Evolutionary conservation across 92 coral and sea anemone genomes (phyloP), one percentile per base, ranked within the genome.

Genomic region (Phenganax subtilis): DNA sequence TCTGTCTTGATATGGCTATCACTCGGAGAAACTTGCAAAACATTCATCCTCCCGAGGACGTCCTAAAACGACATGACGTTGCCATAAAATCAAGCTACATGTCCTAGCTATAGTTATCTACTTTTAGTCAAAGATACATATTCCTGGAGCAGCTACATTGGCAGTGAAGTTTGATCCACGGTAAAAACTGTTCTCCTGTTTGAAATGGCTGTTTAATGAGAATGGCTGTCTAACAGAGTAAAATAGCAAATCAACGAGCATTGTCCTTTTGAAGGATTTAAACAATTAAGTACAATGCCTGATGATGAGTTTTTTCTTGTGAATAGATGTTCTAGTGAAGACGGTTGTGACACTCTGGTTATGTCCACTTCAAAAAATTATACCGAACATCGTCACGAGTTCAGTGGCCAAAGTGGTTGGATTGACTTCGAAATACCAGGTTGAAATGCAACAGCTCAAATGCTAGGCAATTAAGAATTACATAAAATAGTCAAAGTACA

Each of bases 361-460:
- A 63, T 94, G 74, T 84, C 98, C 6, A 90, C 96, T 20, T 94
- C 98, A 54, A 31, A 92, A 28, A 92, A 94, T 69, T 87, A 85
- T 55, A 86, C 91, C 7, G 96, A 94, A 80, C 92, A 94, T 84
- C 91, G 91, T 84, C 96, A 94, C 84, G 98, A 92, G 75, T 90
- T 92, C 84, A 88, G 93, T 74, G 98, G 98, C 12, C 93, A 88
- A 17, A 90, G 93, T 14, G 92, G 92, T 53, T 94, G 98, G 98
- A 87, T 90, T 12, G 98, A 94, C 72, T 83, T 92, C n/a, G 98
- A 94, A 75, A 65, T 94, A 75, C 98, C 98, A 85, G 98, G 98
- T 94, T 72, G 37, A 51, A 51, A 37, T 69, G 25, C n/a, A 14
- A 0, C 65, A 20, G 7, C 25, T 59, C 7, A 59, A 20, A 20